These are phyloP conservation scores for Lordiphosa mommai DNA, from an alignment of 1,140 invertebrate species.

Conservation along the genomic window DNA sequence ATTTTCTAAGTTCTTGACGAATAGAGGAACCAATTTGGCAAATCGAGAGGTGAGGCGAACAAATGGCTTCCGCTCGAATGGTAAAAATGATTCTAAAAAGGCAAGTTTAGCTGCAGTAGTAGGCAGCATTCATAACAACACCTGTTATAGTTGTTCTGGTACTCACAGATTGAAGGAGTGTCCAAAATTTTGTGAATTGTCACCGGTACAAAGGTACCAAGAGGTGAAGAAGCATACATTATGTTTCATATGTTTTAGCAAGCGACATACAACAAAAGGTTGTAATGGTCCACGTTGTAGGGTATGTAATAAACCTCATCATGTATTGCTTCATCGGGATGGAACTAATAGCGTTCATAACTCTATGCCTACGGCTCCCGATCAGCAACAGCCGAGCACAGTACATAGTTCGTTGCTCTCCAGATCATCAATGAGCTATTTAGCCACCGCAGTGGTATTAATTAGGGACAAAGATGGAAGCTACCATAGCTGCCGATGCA, in stretches of 20 bases:
- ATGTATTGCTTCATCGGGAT: constrained; percentile 1
- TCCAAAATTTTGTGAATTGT: background rate
- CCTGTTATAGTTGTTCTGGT: too few species aligned
- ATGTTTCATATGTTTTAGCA: constrained; percentile 4
- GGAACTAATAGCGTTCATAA: too few species aligned
- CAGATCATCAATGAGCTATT: too few species aligned
- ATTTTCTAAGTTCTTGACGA: background rate
- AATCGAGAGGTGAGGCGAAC: background rate
- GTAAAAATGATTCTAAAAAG: too few species aligned
- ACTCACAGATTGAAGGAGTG: constrained; percentile 5
- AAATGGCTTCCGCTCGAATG: too few species aligned
- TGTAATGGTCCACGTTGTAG: constrained; percentile 1
- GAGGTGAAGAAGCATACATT: background rate
- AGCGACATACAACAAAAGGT: background rate
- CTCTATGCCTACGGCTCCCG: too few species aligned
- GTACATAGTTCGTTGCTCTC: too few species aligned
- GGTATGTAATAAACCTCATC: constrained; percentile 3
- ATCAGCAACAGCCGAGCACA: too few species aligned
- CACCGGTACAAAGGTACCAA: background rate
- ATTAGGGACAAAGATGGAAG: background rate
- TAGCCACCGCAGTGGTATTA: too few species aligned
- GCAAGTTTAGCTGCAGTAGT: too few species aligned
- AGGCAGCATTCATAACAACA: too few species aligned
- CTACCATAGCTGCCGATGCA: background rate
- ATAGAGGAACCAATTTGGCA: background rate